phyloP scores from a whole-genome alignment of 2,888 invertebrate genomes.

The Drosophila antonietae region DNA sequence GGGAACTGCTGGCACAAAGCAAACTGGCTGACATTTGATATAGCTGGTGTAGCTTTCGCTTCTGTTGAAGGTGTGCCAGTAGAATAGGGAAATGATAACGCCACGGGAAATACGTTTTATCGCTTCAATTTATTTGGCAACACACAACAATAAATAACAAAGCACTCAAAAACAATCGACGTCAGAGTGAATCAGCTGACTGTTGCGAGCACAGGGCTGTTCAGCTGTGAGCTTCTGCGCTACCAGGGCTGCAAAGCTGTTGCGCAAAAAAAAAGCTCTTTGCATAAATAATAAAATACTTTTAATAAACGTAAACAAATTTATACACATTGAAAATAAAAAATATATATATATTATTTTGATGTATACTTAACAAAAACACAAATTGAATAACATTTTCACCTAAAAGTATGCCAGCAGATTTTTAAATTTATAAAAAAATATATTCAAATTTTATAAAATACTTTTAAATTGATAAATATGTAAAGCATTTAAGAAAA shows the following conservation, averaged over 20 bases:
- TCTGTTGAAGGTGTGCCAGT: conserved; percentile 5
- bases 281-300: no score
- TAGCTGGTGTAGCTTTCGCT: not conserved
- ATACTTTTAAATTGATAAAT: not conserved
- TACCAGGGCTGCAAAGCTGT: conserved; percentile 35
- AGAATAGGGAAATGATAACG: not conserved
- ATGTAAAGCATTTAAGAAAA: no score
- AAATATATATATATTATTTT: not conserved
- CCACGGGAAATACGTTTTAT: conserved; percentile 13
- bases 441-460: not conserved
- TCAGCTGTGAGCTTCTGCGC: not conserved
- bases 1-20: not conserved
- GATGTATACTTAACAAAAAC: not conserved
- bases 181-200: conserved; percentile 30
- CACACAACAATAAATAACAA: not conserved
- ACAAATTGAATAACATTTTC: not conserved
- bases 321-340: not conserved
- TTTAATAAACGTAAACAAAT: not conserved
- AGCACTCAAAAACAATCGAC: not conserved
- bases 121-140: not conserved
- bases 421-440: not conserved
- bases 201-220: conserved; percentile 27
- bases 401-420: conserved; percentile 1
- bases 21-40: conserved; percentile 25
- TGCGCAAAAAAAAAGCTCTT: conserved; percentile 3